Base-by-base conservation (phyloP, 2,113 vertebrate species). In the Indicator indicator region DNA sequence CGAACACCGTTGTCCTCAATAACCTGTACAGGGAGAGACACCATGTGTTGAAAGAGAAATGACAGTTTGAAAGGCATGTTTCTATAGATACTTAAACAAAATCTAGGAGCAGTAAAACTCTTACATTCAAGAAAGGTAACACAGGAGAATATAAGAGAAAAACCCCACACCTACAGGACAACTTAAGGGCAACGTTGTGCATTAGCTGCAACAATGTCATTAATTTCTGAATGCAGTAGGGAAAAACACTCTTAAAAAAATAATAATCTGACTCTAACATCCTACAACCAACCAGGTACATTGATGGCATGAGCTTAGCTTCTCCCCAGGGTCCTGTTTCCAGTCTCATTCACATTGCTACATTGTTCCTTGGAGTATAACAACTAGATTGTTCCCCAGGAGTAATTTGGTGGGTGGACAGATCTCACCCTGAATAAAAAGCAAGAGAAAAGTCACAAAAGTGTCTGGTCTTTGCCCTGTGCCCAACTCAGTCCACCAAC, bases 1-100 rank as follows among this genome's bases (percentile, higher is more conserved):
- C 99, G 98, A 95, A 99, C 99, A 94, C 99, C 99, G 42, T 99
- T 99, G 96, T 99, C 99, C 97, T 99, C 99, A 95, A 99, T 99
- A 97, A 99, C 99, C 99, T 99, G 94, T 27, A 93, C 62, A 70
- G 36, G 9, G 78, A 91, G 44, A 94, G 88, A 95, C 20, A 72
- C 13, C 79, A 48, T 0, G 0, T 13, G 60, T 17, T 76, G 50
- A 55, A 62, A 77, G 27, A 70, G 20, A 72, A 87, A 83, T 33
- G 23, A 50, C 16, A 48, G 27, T 30, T 32, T 33, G 50, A 73
- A 83, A 91, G 40, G 30, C 15, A 48, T 2, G 3, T 28, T 72
- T 86, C 56, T 69, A 5, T 1, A 79, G 32, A 64, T 19, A 56
- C 36, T 74, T 68, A 60, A 64, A 76, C 21, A 69, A 73, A 78